These are phyloP conservation scores for Microplitis mediator DNA, from an alignment of 1,140 invertebrate genomes.

Conservation along the genomic window DNA sequence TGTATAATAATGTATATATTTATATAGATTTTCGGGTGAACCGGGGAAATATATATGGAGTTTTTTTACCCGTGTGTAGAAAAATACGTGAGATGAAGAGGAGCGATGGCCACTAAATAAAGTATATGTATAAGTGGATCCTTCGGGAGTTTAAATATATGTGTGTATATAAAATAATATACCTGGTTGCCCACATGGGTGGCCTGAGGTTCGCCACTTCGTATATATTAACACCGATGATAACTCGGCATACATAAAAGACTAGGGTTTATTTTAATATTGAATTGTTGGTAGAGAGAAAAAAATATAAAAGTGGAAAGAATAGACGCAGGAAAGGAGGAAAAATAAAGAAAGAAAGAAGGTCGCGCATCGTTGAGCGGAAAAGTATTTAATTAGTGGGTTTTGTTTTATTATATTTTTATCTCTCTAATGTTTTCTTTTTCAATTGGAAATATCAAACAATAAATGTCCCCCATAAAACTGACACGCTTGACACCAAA, in stretches of 20 bases:
- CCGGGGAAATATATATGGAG: no score
- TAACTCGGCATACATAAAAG: slow-evolving; percentile 32
- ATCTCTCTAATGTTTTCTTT: no score
- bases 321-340: no score
- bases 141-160: slow-evolving; percentile 2
- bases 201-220: slow-evolving; percentile 35
- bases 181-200: slow-evolving; percentile 41
- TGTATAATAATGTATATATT: no score
- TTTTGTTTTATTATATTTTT: no score
- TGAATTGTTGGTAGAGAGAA: neutral
- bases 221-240: slow-evolving; percentile 46
- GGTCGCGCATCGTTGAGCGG: no score
- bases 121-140: slow-evolving; percentile 16
- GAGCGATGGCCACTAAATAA: slow-evolving; percentile 2
- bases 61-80: no score
- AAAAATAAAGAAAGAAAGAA: neutral
- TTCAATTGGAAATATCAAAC: no score
- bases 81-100: neutral
- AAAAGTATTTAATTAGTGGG: slow-evolving; percentile 1
- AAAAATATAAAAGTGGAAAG: no score
- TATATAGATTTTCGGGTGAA: no score
- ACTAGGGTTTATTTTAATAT: slow-evolving; percentile 14
- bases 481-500: no score
- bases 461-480: no score
- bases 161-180: neutral